Conservation (phyloP, 1,140 invertebrate species). For the Dendrolimus punctatus region DNA sequence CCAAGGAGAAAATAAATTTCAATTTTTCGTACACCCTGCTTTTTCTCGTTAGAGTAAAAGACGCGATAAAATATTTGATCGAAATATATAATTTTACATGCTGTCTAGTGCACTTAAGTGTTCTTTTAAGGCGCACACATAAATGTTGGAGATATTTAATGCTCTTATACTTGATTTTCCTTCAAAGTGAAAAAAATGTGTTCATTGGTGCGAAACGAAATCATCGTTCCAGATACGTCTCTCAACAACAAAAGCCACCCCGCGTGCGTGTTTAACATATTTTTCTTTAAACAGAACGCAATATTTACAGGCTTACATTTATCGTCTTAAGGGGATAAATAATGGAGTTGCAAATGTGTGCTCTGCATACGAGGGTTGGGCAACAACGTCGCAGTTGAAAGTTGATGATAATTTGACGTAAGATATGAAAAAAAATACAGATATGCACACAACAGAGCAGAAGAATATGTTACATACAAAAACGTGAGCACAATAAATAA, state of each 20-base stretch:
- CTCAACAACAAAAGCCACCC: conserved; percentile 42
- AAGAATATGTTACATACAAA: background rate
- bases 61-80: conserved; percentile 37
- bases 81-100: conserved; percentile 36
- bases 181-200: conserved; percentile 49
- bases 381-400: conserved; percentile 17
- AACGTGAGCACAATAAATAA: too few relatives aligned
- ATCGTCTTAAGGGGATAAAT: conserved; percentile 49
- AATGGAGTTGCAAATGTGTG: conserved; percentile 42
- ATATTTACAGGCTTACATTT: conserved; percentile 44
- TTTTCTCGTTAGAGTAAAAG: conserved; percentile 40
- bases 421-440: conserved; percentile 10
- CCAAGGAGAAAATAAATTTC: conserved; percentile 38
- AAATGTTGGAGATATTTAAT: conserved; percentile 46
- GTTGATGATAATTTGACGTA: conserved; percentile 37
- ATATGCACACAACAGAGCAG: conserved; percentile 2
- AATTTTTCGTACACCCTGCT: conserved; percentile 36
- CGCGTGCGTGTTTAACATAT: conserved; percentile 52
- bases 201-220: conserved; percentile 54
- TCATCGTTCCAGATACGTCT: conserved; percentile 51
- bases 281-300: conserved; percentile 48
- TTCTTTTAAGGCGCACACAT: conserved; percentile 25
- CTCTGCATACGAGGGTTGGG: conserved; percentile 24
- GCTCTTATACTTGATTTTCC: conserved; percentile 46
- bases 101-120: conserved; percentile 26